A percentile compares a stretch with the other conserved stretches of the same genome.
phyloP scores from a whole-genome alignment of 2,888 invertebrate genomes.

The Dynastes hyllus region DNA sequence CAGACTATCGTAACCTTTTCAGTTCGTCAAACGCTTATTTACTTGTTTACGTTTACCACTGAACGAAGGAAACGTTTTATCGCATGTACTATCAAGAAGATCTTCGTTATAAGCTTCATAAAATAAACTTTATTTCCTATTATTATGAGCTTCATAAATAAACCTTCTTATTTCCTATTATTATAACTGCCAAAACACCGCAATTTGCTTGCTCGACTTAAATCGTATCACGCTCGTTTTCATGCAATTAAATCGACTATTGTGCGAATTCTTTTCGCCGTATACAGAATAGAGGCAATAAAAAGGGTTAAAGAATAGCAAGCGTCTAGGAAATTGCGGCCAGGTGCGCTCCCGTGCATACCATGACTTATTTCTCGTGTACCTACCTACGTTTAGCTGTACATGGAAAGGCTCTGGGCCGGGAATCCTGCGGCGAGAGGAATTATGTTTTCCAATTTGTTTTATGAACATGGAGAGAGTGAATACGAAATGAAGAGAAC shows the following conservation, averaged over 20 bases:
- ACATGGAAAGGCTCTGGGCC: neutral
- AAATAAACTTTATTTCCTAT: constrained; percentile 12
- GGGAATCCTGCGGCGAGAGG: constrained; percentile 25
- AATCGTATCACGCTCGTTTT: constrained; percentile 15
- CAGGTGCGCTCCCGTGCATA: constrained; percentile 23
- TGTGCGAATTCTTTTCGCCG: constrained; percentile 34
- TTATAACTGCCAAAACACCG: constrained; percentile 25
- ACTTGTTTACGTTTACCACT: too few relatives aligned
- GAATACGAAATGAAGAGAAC: constrained; percentile 17
- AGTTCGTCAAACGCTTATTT: too few relatives aligned
- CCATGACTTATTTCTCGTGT: constrained; percentile 2
- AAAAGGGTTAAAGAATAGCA: constrained; percentile 18
- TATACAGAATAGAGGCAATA: neutral
- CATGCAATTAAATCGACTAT: constrained; percentile 41
- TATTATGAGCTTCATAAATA: constrained; percentile 18
- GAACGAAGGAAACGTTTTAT: neutral
- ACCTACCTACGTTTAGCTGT: neutral
- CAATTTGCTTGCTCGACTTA: neutral
- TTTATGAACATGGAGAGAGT: constrained; percentile 4
- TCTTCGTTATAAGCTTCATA: neutral
- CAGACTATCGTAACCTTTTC: too few relatives aligned
- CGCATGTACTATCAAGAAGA: neutral
- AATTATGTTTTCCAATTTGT: constrained; percentile 41
- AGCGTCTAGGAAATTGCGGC: constrained; percentile 36
- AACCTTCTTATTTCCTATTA: constrained; percentile 7